Evolutionary conservation across 1,140 invertebrate genomes (phyloP).

Genomic region (Pomacea maculata): DNA sequence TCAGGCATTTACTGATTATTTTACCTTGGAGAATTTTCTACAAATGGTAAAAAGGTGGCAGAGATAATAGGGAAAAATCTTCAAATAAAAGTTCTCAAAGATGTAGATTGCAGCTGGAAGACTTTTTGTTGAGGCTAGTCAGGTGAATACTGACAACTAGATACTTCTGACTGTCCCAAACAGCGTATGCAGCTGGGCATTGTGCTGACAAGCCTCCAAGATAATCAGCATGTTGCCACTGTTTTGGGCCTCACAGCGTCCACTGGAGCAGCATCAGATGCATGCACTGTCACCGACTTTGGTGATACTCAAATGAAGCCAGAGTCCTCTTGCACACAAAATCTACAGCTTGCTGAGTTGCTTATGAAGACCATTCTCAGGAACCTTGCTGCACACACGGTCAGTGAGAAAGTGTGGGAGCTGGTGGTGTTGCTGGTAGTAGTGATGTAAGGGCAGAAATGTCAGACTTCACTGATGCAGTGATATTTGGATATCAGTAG

Average conservation of each 20-base stretch:
- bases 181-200: slow-evolving; percentile 73
- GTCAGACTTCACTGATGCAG: too few species aligned
- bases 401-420: slow-evolving; percentile 49
- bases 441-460: too few species aligned
- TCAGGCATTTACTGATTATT: too few species aligned
- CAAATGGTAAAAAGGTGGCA: too few species aligned
- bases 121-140: background rate
- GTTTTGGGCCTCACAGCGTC: slow-evolving; percentile 67
- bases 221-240: slow-evolving; percentile 71
- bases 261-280: background rate
- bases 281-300: background rate
- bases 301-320: background rate
- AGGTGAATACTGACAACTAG: background rate
- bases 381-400: slow-evolving; percentile 70
- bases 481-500: too few species aligned
- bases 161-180: slow-evolving; percentile 5
- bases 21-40: too few species aligned
- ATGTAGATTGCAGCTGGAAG: background rate
- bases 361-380: slow-evolving; percentile 72
- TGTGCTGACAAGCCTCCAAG: slow-evolving; percentile 73
- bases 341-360: slow-evolving; percentile 67
- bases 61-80: too few species aligned
- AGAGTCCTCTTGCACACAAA: slow-evolving; percentile 28
- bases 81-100: background rate
- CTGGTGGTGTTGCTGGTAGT: too few species aligned